phyloP scores from a whole-genome alignment of 1,140 invertebrate species.

The Lerema accius region DNA sequence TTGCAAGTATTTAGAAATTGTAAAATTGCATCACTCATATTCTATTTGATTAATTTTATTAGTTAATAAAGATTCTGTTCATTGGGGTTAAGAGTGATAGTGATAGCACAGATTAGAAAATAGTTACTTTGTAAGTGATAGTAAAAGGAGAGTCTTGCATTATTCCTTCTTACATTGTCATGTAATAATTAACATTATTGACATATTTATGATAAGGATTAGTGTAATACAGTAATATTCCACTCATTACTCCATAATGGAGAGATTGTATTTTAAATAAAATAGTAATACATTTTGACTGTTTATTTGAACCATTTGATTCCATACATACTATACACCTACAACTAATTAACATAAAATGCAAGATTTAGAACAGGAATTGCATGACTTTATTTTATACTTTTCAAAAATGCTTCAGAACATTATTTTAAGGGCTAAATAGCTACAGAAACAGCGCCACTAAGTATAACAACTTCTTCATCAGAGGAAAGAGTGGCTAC shows the following conservation, averaged over 20 bases:
- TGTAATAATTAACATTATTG: too few relatives aligned
- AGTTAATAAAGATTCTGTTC: too few relatives aligned
- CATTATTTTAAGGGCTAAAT: conserved; percentile 53
- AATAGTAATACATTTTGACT: conserved; percentile 32
- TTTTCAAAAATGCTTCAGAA: conserved; percentile 51
- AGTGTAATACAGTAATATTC: background rate
- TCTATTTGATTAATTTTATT: too few relatives aligned
- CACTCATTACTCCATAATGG: background rate
- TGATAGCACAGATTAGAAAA: too few relatives aligned
- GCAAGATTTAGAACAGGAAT: conserved; percentile 56
- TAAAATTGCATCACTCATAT: too few relatives aligned
- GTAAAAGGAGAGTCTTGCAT: too few relatives aligned
- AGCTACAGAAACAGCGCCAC: conserved; percentile 67
- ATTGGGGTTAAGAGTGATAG: too few relatives aligned
- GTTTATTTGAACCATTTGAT: conserved; percentile 59
- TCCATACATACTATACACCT: conserved; percentile 72
- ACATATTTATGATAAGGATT: background rate
- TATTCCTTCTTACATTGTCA: too few relatives aligned
- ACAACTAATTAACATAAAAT: conserved; percentile 79
- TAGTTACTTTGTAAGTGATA: too few relatives aligned
- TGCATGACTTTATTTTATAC: conserved; percentile 43
- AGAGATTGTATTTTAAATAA: conserved; percentile 17
- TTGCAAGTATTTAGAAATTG: too few relatives aligned
- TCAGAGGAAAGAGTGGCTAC: conserved; percentile 66
- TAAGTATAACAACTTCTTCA: conserved; percentile 67